Percentiles rank a stretch among this genome's conserved stretches.
These are phyloP conservation scores for Oncorhynchus keta DNA, from an alignment of 2,113 vertebrate genomes.

Conservation along the genomic window DNA sequence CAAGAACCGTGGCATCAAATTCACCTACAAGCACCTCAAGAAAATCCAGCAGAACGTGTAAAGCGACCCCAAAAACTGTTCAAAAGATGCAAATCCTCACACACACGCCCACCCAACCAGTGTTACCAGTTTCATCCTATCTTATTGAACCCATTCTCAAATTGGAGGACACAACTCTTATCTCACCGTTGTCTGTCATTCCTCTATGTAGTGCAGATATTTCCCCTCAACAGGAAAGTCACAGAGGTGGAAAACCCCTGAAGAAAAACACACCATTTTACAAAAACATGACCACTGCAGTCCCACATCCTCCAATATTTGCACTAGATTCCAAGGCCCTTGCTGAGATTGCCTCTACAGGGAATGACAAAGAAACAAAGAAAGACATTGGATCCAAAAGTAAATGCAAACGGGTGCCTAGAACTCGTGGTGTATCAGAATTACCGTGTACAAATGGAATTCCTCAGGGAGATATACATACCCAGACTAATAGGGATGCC, in stretches of 20 bases:
- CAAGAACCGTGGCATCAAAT: background rate
- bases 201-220: background rate
- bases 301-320: background rate
- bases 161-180: background rate
- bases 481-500: background rate
- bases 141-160: background rate
- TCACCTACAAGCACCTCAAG: background rate
- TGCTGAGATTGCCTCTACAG: background rate
- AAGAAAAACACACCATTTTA: background rate
- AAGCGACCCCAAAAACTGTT: background rate
- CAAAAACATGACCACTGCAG: background rate
- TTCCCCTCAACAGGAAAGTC: background rate
- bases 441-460: background rate
- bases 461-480: background rate
- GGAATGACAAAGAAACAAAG: background rate
- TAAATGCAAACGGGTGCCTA: background rate
- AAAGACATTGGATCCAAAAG: background rate
- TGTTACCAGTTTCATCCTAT: background rate
- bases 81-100: background rate
- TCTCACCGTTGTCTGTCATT: background rate
- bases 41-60: conserved; percentile 7
- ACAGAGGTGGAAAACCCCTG: background rate
- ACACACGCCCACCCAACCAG: background rate
- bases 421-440: background rate
- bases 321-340: background rate